Base-by-base conservation (phyloP, 2,797 vertebrate genomes). In the Orientallactaga sibirica region DNA sequence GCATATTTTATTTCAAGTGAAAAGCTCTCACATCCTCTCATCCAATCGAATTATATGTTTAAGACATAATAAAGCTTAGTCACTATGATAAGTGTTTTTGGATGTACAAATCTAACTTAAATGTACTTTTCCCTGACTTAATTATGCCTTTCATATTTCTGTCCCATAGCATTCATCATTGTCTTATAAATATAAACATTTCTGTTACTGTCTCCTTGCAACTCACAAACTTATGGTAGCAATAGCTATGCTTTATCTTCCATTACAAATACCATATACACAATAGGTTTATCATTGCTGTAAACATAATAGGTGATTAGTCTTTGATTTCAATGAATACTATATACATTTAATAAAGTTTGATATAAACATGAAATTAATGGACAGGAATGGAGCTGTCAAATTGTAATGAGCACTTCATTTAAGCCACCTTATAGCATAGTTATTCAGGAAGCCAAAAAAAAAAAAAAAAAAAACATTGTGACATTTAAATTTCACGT, bases 1-100 rank as follows among this genome's bases (percentile, higher is more conserved):
- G 16, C 58, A n/a, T 92, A 82, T 87, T 87, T 93, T 74, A 88
- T 90, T 94, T 93, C 61, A 93, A 84, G 43, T 76, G 37, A 12
- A 62, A 90, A 58, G 9, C 9, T 11, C 8, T 94, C 37, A 76
- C 15, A n/a, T 74, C 37, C 3, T 48, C 22, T 91, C 37, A 87
- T 62, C 25, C 74, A 93, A 75, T 7, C 16, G 91, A 93, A 87
- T 91, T 82, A 62, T 18, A 24, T 64, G 33, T 48, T 86, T 62
- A 79, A 88, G 37, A 37, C 61, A 88, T 67, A 41, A 33, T 68
- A 86, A 95, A 86, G 3, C 2, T 58, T 80, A 88, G 41, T 41
- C 29, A 43, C 64, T 58, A 43, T 73, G 10, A 91, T 58, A 88
- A 78, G 16, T 78, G 12, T 71, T 67, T 8, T 18, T 62, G 22